Evolutionary conservation across 2,113 vertebrate species (phyloP), one percentile per base, ranked within the genome.

Genomic region (Sitta europaea): DNA sequence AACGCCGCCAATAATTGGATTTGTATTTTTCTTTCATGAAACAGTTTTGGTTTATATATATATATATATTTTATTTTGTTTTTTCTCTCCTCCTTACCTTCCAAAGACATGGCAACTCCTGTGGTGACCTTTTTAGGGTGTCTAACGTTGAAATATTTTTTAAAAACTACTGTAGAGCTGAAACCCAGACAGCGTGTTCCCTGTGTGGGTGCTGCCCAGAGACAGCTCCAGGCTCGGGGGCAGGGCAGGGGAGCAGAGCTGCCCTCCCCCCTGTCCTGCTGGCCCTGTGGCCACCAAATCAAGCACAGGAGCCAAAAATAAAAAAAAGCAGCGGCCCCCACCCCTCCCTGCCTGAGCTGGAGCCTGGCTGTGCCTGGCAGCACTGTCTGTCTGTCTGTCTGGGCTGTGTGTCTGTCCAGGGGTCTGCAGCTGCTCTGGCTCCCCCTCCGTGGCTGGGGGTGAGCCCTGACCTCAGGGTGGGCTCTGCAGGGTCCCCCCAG

Each of bases 161-260:
- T 90, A 94, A 94, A 88, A 96, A 96, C 96, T 97, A 77, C 96
- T 97, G 97, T 96, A 95, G 96, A 94, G 88, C 91, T 95, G 88
- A 81, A 86, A 59, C 23, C 48, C 94, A 84, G 94, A 5, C 80
- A 85, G 78, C 3, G 9, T 35, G 75, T 65, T 82, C 91, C 83
- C 62, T 82, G 88, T 21, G 51, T 51, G 67, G 88, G 4, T 65
- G 66, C 72, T 91, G 88, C 50, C n/a, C 70, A 4, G 83, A 58
- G 92, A 25, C 10, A 19, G 90, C 86, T 93, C 65, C 4, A 11
- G 74, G 45, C 53, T 82, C 11, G 48, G 50, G 27, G 48, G 19
- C 0, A 17, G 67, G 11, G 35, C 0, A 20, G 83, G 67, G 73
- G 28, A 3, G 61, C 47, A 66, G 74, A 83, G 31, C 66, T 73